These are phyloP conservation scores for Andrena chrysosceles DNA, from an alignment of 2,888 invertebrate species.

Conservation along the genomic window DNA sequence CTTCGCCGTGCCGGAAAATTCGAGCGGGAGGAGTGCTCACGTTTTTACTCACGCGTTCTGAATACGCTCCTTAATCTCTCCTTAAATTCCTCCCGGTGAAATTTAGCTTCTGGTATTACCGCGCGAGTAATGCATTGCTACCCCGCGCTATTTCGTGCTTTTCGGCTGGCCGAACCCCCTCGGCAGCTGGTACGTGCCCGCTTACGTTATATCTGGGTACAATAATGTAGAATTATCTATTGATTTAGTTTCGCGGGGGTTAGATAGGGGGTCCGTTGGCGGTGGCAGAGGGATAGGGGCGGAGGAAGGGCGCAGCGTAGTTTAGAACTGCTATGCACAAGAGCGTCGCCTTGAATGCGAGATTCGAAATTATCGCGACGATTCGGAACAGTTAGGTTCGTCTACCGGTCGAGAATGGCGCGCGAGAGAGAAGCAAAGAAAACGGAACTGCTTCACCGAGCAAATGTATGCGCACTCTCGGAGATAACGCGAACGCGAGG, in stretches of 20 bases:
- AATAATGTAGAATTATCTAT: constrained; percentile 69
- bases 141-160: constrained; percentile 38
- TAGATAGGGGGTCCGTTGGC: neutral
- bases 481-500: constrained; percentile 77
- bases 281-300: constrained; percentile 35
- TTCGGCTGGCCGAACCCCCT: constrained; percentile 42
- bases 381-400: constrained; percentile 80
- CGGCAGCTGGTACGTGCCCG: constrained; percentile 59
- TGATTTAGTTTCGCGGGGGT: constrained; percentile 57
- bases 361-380: constrained; percentile 79
- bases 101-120: constrained; percentile 21
- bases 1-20: constrained; percentile 9
- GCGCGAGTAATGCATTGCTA: constrained; percentile 1
- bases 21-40: constrained; percentile 15
- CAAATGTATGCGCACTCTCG: constrained; percentile 78
- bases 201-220: constrained; percentile 46
- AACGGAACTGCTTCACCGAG: constrained; percentile 79
- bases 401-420: constrained; percentile 73
- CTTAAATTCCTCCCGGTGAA: constrained; percentile 23
- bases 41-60: constrained; percentile 23
- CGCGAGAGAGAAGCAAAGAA: constrained; percentile 73
- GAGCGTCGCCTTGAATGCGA: constrained; percentile 74
- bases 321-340: constrained; percentile 64
- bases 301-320: constrained; percentile 48
- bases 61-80: constrained; percentile 38